Base-by-base conservation (phyloP, 2,797 vertebrate species). In the Gymnoscopelus braueri region DNA sequence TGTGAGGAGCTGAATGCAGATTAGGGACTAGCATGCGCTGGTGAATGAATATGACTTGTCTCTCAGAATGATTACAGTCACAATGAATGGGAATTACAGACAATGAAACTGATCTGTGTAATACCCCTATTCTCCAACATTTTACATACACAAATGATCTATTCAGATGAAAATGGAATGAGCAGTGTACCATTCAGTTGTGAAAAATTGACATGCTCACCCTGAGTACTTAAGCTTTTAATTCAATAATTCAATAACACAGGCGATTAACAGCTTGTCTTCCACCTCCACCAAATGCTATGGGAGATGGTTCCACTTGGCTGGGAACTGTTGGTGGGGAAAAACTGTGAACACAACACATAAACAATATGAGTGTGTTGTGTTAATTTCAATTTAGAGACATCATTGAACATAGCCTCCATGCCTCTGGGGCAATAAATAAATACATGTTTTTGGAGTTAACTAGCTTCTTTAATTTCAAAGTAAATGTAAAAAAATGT, bases 201-300 rank as follows among this genome's bases (percentile, higher is more conserved):
- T 90, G 86, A 85, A 88, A 88, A 91, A 92, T 89, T 89, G 88
- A 92, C 91, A 89, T 79, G 90, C 91, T 93, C 90, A 89, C 92
- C 91, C 90, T 68, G 87, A 91, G 89, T 90, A 92, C 92, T 92
- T 92, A 93, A 93, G 92, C 90, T 91, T 91, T 92, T 93, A 92
- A 93, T 93, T 93, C 89, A 92, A 92, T 92, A 90, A 93, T 91
- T 92, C 88, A 90, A 92, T 91, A 92, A 88, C 87, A 84, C 90
- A 81, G 87, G 74, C 87, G 89, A 91, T 93, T 93, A 90, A 89
- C 87, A 90, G 90, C 90, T 87, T 82, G 90, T 92, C 87, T 92
- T 86, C 84, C 88, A 90, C 90, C 90, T 91, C 84, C 84, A 81
- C 85, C 85, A 66, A 87, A 86, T 85, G 89, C 73, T 83, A 74